Base-by-base conservation (phyloP, 2,797 vertebrate genomes). In the Tolypeutes matacus region DNA sequence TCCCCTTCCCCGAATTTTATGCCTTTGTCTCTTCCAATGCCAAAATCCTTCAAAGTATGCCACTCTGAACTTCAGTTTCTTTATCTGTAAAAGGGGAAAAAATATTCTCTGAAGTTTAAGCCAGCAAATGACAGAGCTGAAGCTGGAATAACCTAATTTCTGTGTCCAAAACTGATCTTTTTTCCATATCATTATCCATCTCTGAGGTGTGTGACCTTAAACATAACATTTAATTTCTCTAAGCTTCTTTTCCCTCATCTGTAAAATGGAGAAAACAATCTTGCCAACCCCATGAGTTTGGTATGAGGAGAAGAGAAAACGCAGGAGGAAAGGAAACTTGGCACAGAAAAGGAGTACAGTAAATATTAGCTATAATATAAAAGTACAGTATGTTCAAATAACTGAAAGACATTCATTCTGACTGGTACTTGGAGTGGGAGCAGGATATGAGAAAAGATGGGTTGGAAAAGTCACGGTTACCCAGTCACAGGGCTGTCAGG, bases 1-100 rank as follows among this genome's bases (percentile, higher is more conserved):
- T 31, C 29, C 29, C 27, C 21, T 56, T 56, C 20, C 49, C 70
- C 69, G 17, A 60, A 77, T 53, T 42, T 85, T 49, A 83, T n/a
- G 15, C 42, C 39, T 78, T 89, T 77, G 53, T 86, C 60, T 83
- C 31, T 89, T 51, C 60, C 25, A 42, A 53, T 39, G 39, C 25
- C 73, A 82, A 85, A 82, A 80, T 84, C 56, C 58, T 70, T 78
- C 12, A 42, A 11, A 29, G 27, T 21, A 3, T 6, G 7, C 13
- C 10, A 70, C 7, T 49, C 9, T 67, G 46, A 18, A 15, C 7
- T 92, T 46, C 46, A 46, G 46, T 46, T 46, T 46, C 46, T 46
- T 87, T 53, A 86, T 78, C 42, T 85, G 36, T 60, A 56, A 72
- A 83, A 83, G 46, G 73, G 39, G 75, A 27, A 87, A 69, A 81